Conservation (phyloP, 2,888 invertebrate genomes). For the Nemotelus nigrinus region DNA sequence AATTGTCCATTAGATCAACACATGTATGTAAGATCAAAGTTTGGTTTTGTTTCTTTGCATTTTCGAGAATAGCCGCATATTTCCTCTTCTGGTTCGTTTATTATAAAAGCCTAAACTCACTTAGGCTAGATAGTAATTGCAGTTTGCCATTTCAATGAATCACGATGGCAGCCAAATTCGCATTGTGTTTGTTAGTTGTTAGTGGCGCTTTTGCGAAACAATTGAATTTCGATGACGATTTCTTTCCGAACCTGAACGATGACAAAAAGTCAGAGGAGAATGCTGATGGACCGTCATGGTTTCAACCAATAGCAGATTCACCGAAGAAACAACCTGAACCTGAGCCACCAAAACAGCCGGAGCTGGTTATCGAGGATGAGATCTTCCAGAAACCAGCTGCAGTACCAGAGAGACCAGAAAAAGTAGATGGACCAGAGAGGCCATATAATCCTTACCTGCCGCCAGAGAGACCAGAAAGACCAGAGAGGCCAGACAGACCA, state of each 20-base stretch:
- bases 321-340: neutral
- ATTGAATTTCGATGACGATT: slow-evolving; percentile 33
- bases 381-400: slow-evolving; percentile 1
- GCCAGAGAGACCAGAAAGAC: too few relatives aligned
- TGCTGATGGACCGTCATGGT: slow-evolving; percentile 23
- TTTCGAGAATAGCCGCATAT: neutral
- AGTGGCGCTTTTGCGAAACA: slow-evolving; percentile 24
- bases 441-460: neutral
- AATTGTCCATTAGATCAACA: slow-evolving; percentile 33
- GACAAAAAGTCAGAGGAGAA: neutral
- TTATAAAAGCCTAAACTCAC: slow-evolving; percentile 29
- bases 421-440: neutral
- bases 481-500: too few relatives aligned
- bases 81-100: neutral
- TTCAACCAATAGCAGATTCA: neutral
- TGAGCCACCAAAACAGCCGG: neutral
- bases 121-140: slow-evolving; percentile 3
- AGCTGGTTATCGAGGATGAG: neutral
- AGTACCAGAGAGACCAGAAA: neutral
- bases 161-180: slow-evolving; percentile 34
- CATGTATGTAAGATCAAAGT: neutral
- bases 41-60: neutral
- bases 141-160: slow-evolving; percentile 22
- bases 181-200: slow-evolving; percentile 22
- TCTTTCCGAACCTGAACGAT: slow-evolving; percentile 24